Conservation (phyloP, 2,113 vertebrate species). For the Coturnix japonica region DNA sequence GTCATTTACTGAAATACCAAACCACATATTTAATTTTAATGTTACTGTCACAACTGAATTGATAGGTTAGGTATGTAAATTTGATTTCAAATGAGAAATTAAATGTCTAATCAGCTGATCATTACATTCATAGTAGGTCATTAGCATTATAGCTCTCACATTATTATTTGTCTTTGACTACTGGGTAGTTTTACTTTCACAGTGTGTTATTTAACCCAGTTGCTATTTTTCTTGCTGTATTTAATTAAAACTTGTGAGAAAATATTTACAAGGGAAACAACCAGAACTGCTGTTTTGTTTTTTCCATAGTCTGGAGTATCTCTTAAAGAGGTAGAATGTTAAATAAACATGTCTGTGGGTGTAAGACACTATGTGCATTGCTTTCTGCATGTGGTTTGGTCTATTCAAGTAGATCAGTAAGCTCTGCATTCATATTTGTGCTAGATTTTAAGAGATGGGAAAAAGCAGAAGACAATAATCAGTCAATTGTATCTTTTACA, state of each 20-base stretch:
- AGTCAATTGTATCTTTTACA: neutral
- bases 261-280: neutral
- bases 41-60: constrained; percentile 46
- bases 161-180: constrained; percentile 55
- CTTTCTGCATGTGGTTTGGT: neutral
- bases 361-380: neutral
- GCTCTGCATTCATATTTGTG: neutral
- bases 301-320: neutral
- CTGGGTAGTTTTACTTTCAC: constrained; percentile 12
- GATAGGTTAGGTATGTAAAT: constrained; percentile 56
- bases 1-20: constrained; percentile 62
- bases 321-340: neutral
- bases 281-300: neutral
- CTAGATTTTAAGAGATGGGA: neutral
- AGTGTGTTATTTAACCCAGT: constrained; percentile 9
- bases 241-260: constrained; percentile 54
- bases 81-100: constrained; percentile 55
- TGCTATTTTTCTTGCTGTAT: constrained; percentile 21
- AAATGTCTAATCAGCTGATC: constrained; percentile 60
- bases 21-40: constrained; percentile 55
- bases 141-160: constrained; percentile 29
- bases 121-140: neutral
- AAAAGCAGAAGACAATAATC: neutral
- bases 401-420: fast-evolving
- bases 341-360: neutral